Evolutionary conservation across 2,888 invertebrate genomes (phyloP).

Genomic region (Drosophila neonasuta): DNA sequence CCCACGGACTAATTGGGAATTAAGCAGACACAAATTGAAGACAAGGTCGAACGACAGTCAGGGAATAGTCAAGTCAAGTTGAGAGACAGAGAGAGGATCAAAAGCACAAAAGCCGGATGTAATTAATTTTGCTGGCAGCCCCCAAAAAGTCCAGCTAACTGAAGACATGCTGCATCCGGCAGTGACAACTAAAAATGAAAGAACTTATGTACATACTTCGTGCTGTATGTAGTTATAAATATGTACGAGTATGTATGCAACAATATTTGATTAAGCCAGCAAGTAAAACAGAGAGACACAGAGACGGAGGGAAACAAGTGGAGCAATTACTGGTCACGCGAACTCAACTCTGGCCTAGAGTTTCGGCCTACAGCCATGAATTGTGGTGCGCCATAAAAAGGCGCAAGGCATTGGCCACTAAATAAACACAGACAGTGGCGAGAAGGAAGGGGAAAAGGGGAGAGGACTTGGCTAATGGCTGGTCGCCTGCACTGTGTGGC

Average conservation of each 20-base stretch:
- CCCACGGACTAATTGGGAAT: constrained; percentile 68
- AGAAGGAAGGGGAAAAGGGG: not conserved
- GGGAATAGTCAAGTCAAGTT: not conserved
- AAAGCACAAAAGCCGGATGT: constrained; percentile 66
- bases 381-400: constrained; percentile 53
- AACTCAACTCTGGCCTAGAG: constrained; percentile 31
- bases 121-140: constrained; percentile 62
- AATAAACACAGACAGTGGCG: constrained; percentile 57
- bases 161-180: constrained; percentile 64
- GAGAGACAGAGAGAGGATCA: constrained; percentile 42
- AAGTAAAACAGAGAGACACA: constrained; percentile 39
- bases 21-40: constrained; percentile 65
- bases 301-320: constrained; percentile 38
- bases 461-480: constrained; percentile 38
- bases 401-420: constrained; percentile 57
- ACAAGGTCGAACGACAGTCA: constrained; percentile 13
- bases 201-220: not conserved
- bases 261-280: constrained; percentile 71
- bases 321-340: constrained; percentile 75
- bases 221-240: constrained; percentile 1
- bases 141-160: constrained; percentile 23
- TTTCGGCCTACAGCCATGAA: not conserved
- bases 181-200: constrained; percentile 31
- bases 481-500: constrained; percentile 27
- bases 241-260: constrained; percentile 24